Base-by-base conservation (phyloP, 2,113 vertebrate genomes). In the Neolamprologus kungweensis region DNA sequence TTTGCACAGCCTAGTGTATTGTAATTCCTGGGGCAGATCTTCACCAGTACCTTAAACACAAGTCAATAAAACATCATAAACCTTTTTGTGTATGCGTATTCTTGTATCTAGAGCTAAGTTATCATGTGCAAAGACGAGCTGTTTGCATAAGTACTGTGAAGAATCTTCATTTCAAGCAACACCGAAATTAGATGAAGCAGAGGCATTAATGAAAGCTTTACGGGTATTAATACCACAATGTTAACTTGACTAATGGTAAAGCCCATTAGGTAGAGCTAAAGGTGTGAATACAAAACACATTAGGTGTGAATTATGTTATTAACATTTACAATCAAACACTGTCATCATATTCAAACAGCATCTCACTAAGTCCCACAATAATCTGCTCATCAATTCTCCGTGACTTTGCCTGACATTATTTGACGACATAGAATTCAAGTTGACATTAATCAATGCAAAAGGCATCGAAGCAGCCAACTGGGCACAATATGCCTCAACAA, bases 201-300 rank as follows among this genome's bases (percentile, higher is more conserved):
- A 86, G 65, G 82, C 50, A 84, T 80, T 83, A 87, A 86, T 75
- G 37, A 81, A 75, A 23, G 57, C 10, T 26, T 3, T 53, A 31
- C n/a, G 75, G 63, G 45, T 86, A 83, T 88, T 68, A 81, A 79
- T 19, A 81, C 53, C 33, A 12, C 71, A 58, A 12, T 82, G 68
- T 83, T 90, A 85, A 82, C 73, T 82, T 88, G 85, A 86, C 65
- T 89, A 89, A 92, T 90, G 89, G 55, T 45, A 40, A 55, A 88
- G 28, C 31, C 28, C 81, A 87, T 93, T 92, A 91, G 50, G 51
- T 60, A 16, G 33, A 71, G 71, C 83, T 78, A 84, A 91, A 87
- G 57, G 53, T 80, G 53, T 90, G 84, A 89, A 89, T 88, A 9
- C 80, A 80, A 84, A 89, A 90, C 55, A 47, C 54, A 93, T 86